Evolutionary conservation across 2,888 invertebrate genomes (phyloP).

Genomic region (Tuberolachnus salignus): DNA sequence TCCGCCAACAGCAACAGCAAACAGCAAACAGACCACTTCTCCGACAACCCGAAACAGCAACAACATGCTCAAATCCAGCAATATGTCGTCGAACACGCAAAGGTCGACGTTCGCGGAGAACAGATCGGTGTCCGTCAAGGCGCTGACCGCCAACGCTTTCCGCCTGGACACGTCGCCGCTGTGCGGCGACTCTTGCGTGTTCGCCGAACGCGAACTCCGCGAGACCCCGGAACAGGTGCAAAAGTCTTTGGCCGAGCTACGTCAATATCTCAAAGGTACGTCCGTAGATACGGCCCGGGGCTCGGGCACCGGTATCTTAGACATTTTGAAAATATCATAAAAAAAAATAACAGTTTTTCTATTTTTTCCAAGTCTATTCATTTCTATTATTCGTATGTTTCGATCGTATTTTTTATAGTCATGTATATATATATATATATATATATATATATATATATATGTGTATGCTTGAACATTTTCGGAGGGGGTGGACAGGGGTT

Average conservation of each 20-base stretch:
- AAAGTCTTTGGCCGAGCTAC: conserved; percentile 68
- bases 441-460: no score
- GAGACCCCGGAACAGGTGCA: conserved; percentile 71
- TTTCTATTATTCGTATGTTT: no score
- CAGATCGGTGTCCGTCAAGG: not conserved
- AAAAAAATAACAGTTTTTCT: no score
- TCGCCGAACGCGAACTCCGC: conserved; percentile 70
- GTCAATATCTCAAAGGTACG: conserved; percentile 70
- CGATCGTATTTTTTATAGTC: no score
- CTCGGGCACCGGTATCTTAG: no score
- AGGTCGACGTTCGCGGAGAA: not conserved
- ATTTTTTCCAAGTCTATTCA: no score
- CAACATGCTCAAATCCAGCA: conserved; percentile 18
- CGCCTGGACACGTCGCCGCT: conserved; percentile 38
- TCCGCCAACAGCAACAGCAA: not conserved
- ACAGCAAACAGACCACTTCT: not conserved
- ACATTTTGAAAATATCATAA: no score
- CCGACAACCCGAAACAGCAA: not conserved
- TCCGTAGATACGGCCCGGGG: no score
- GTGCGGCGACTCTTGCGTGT: not conserved
- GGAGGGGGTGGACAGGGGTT: no score
- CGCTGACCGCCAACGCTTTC: conserved; percentile 10
- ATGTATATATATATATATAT: no score
- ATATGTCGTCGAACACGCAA: conserved; percentile 2
- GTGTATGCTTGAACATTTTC: no score